Conservation (phyloP, 2,113 vertebrate species). For the Columbina picui region DNA sequence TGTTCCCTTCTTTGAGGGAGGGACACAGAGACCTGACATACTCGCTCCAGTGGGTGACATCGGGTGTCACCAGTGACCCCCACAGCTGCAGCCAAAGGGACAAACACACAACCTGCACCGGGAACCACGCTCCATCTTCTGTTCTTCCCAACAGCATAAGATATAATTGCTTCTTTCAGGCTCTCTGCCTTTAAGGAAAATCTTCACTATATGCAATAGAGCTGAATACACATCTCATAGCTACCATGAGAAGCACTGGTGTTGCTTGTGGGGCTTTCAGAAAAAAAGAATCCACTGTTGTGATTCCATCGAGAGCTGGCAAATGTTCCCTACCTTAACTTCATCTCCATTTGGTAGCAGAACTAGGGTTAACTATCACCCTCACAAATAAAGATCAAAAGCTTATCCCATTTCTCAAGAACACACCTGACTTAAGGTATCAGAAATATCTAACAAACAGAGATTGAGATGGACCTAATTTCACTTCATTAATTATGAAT, state of each 20-base stretch:
- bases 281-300: not conserved
- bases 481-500: not conserved
- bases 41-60: too few relatives aligned
- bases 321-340: not conserved
- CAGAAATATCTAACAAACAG: not conserved
- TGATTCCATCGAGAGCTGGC: not conserved
- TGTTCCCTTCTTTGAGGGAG: not conserved
- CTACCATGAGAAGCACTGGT: not conserved
- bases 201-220: not conserved
- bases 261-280: not conserved
- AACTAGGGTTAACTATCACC: not conserved
- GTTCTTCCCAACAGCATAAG: not conserved
- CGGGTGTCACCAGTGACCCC: not conserved
- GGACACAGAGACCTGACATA: not conserved
- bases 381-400: not conserved
- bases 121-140: not conserved
- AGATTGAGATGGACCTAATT: not conserved
- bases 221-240: not conserved
- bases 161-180: not conserved
- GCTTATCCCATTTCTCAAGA: not conserved
- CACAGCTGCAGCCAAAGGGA: not conserved
- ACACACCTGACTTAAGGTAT: not conserved
- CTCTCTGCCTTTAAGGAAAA: not conserved
- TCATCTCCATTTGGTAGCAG: not conserved
- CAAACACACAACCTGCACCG: rapidly evolving